Evolutionary conservation across 2,113 vertebrate species (phyloP).

Genomic region (Bothrops jararaca): DNA sequence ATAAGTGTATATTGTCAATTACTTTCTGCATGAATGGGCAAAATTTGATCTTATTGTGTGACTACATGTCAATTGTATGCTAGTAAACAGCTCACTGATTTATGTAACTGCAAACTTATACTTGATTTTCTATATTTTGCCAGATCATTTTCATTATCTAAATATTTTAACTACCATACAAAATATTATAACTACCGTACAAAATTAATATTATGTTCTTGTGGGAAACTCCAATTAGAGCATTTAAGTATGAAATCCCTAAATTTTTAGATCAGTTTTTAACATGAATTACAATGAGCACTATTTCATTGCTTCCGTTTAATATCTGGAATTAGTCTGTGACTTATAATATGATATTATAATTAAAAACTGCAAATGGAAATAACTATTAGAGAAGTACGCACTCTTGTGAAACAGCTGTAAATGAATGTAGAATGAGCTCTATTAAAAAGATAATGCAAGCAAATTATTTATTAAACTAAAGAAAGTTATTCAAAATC

Average conservation of each 20-base stretch:
- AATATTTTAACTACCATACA: background rate
- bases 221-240: background rate
- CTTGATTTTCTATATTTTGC: background rate
- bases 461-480: background rate
- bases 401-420: background rate
- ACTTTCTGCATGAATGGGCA: background rate
- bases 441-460: background rate
- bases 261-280: background rate
- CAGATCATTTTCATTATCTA: background rate
- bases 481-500: background rate
- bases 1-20: slow-evolving; percentile 15
- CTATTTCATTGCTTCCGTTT: background rate
- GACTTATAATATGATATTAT: background rate
- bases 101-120: background rate
- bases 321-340: background rate
- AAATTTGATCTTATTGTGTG: background rate
- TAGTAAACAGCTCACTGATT: slow-evolving; percentile 9
- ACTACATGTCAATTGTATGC: background rate
- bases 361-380: background rate
- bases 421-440: background rate
- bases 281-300: background rate
- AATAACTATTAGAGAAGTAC: background rate
- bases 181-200: background rate
- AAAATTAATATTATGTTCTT: background rate
- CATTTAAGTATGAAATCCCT: background rate